These are phyloP conservation scores for Nebria brevicollis DNA, from an alignment of 2,888 invertebrate species.

Conservation along the genomic window DNA sequence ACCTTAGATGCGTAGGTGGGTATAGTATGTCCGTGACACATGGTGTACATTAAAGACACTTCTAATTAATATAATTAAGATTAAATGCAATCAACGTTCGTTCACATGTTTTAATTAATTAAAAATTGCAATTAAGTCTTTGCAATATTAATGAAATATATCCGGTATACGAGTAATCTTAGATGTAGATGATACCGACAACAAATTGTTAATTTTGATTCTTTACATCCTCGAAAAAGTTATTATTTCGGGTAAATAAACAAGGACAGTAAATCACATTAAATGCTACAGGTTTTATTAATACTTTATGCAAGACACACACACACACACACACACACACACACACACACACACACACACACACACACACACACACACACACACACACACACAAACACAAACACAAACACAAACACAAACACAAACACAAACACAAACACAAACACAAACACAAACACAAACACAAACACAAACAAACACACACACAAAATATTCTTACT, in stretches of 20 bases:
- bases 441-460: too few species aligned
- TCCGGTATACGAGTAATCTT: constrained; percentile 16
- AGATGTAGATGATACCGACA: neutral
- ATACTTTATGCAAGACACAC: neutral
- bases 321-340: too few species aligned
- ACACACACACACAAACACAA: too few species aligned
- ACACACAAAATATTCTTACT: too few species aligned
- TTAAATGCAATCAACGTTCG: constrained; percentile 41
- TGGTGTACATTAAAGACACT: constrained; percentile 2
- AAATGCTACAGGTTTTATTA: neutral
- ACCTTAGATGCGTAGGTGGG: constrained; percentile 28
- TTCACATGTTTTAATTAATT: constrained; percentile 35
- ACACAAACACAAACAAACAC: too few species aligned
- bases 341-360: too few species aligned
- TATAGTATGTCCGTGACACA: constrained; percentile 7
- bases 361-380: too few species aligned
- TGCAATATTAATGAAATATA: constrained; percentile 15
- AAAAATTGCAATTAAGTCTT: constrained; percentile 18
- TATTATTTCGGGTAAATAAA: constrained; percentile 24
- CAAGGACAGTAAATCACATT: neutral
- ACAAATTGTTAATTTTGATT: neutral
- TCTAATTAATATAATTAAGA: constrained; percentile 43
- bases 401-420: too few species aligned
- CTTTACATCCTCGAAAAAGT: constrained; percentile 10
- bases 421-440: too few species aligned